Evolutionary conservation across 2,888 invertebrate genomes (phyloP), one percentile per base, ranked within the genome.

Genomic region (Lasioglossum morio): DNA sequence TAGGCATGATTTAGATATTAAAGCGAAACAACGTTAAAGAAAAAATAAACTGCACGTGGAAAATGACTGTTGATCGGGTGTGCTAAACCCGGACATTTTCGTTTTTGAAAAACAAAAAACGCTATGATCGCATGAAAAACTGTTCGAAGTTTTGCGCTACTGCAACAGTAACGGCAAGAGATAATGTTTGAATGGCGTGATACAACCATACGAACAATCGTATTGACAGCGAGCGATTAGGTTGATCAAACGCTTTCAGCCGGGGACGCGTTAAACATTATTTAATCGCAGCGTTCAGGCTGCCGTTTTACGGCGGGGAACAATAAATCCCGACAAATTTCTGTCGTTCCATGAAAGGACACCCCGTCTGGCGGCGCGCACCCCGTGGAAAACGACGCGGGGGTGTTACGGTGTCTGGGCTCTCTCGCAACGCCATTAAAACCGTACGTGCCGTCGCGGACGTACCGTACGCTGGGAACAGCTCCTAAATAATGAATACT

Each of bases 401-500:
- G 77, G 40, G 84, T 10, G 10, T 43, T 37, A 34, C 69, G 72
- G 23, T 73, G 77, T 34, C 82, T 69, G 53, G 63, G 34, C 46
- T n/a, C 69, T 30, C 2, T 23, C 1, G 43, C 37, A 53, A 63
- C 72, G 46, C 79, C 83, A 79, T 83, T 85, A 83, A 85, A 85
- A 83, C 53, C 75, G 83, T 85, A 83, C 84, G 79, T 72, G 79
- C 79, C 57, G 79, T 57, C 84, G 79, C 83, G 72, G 79, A 78
- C 82, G 53, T 63, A 48, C 66, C 82, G 70, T 70, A 57, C 66
- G 66, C 30, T 73, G 16, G 30, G 74, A 63, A 70, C 74, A n/a
- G 70, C 48, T 76, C 34, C 8, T 73, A 80, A 85, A 80, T 80
- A 80, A 85, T 74, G 85, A 84, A 84, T 74, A 84, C 73, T 84